These are phyloP conservation scores for Poecilia latipinna DNA, from an alignment of 2,113 vertebrate species.

Conservation along the genomic window DNA sequence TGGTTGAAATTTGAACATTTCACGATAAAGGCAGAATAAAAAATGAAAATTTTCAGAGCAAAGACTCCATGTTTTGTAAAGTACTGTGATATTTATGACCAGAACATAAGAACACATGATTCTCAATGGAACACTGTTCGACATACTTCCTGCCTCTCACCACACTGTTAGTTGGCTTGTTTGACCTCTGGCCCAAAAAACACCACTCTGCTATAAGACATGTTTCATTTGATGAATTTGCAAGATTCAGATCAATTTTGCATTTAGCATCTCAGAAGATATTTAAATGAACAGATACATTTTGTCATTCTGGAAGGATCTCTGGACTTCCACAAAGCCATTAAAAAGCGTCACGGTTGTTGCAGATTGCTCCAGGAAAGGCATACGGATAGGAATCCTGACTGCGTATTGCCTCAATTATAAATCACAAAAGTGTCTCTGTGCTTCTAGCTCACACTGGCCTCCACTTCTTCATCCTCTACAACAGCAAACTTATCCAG, in stretches of 20 bases:
- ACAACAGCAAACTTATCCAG: constrained; percentile 34
- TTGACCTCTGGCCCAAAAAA: constrained; percentile 42
- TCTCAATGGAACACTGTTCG: constrained; percentile 41
- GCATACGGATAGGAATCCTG: constrained; percentile 45
- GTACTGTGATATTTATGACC: constrained; percentile 6
- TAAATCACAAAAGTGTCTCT: constrained; percentile 59
- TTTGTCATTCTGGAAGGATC: constrained; percentile 21
- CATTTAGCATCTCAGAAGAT: not conserved
- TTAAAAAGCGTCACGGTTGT: constrained; percentile 26
- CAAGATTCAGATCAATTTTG: constrained; percentile 1
- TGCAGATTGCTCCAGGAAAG: constrained; percentile 47
- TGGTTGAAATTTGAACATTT: not conserved
- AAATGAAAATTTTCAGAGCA: not conserved
- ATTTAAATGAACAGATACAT: not conserved
- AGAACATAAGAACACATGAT: constrained; percentile 22
- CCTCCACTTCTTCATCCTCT: constrained; percentile 37
- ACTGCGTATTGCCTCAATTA: constrained; percentile 62
- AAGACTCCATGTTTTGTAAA: not conserved
- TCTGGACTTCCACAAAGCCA: constrained; percentile 40
- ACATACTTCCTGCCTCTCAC: constrained; percentile 59
- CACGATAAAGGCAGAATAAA: not conserved
- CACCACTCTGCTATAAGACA: constrained; percentile 5
- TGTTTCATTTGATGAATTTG: constrained; percentile 10
- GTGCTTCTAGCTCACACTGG: constrained; percentile 32
- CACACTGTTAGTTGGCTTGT: constrained; percentile 61